Conservation (phyloP, 37 sponge, comb jelly and placozoan genomes). For the Corticium candelabrum region DNA sequence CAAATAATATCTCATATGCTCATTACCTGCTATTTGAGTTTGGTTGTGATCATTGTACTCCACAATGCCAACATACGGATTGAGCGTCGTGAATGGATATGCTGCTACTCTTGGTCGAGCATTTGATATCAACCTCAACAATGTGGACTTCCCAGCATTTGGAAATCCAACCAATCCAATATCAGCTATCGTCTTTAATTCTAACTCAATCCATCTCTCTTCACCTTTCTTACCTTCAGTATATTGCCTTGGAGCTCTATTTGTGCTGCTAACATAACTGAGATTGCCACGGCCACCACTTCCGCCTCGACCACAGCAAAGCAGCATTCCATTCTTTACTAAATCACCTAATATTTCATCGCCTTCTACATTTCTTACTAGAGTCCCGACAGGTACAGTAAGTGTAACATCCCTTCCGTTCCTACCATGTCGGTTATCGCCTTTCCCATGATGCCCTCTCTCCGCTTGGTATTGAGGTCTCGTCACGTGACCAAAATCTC, state of each 20-base stretch:
- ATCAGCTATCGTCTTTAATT: slow-evolving; percentile 90
- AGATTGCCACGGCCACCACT: slow-evolving; percentile 71
- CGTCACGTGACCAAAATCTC: slow-evolving; percentile 19
- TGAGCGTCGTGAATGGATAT: slow-evolving; percentile 97
- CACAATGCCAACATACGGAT: slow-evolving; percentile 88
- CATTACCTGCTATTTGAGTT: slow-evolving; percentile 38
- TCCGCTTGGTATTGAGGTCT: slow-evolving; percentile 37
- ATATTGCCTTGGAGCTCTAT: slow-evolving; percentile 14
- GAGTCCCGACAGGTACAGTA: slow-evolving; percentile 80
- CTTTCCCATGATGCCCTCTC: slow-evolving; percentile 39
- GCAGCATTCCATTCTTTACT: slow-evolving; percentile 13
- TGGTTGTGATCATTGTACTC: slow-evolving; percentile 30
- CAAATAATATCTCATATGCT: too few species aligned
- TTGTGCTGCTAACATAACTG: slow-evolving; percentile 17
- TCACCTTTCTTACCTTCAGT: slow-evolving; percentile 61
- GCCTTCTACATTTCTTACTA: slow-evolving; percentile 36
- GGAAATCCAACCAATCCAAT: slow-evolving; percentile 95
- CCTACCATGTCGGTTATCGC: slow-evolving; percentile 34
- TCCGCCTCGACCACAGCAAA: slow-evolving; percentile 60
- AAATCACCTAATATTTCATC: slow-evolving; percentile 61
- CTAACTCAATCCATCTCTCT: slow-evolving; percentile 40
- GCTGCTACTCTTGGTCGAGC: slow-evolving; percentile 85
- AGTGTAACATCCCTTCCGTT: slow-evolving; percentile 38
- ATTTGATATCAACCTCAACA: slow-evolving; percentile 71
- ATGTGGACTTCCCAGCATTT: slow-evolving; percentile 94